Percentiles rank a stretch among this genome's conserved stretches.
These are phyloP conservation scores for Drosophila borborema DNA, from an alignment of 2,888 invertebrate genomes.

Conservation along the genomic window DNA sequence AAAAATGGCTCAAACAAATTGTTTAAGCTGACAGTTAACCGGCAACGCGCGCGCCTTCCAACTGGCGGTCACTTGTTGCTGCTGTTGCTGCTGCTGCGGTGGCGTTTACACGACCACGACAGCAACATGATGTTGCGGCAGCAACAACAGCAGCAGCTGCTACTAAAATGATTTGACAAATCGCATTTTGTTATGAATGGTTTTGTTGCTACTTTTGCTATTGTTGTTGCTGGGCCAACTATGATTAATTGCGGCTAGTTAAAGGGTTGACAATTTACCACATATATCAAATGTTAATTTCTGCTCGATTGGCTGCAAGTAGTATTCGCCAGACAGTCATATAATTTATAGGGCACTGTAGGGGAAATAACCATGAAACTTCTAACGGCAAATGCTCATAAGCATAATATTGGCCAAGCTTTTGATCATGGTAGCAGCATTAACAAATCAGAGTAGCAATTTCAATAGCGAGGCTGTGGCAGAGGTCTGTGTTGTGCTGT, in stretches of 20 bases:
- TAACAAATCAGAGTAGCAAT: conserved; percentile 67
- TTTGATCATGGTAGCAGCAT: conserved; percentile 14
- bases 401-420: conserved; percentile 49
- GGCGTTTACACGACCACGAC: conserved; percentile 54
- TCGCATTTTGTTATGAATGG: conserved; percentile 76
- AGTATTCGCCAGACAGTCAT: conserved; percentile 6
- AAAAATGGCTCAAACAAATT: conserved; percentile 80
- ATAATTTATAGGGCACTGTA: conserved; percentile 26
- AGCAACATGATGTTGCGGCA: conserved; percentile 36
- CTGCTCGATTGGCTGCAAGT: conserved; percentile 31
- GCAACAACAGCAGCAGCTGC: conserved; percentile 19
- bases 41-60: conserved; percentile 48
- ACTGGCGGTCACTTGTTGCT: conserved; percentile 67
- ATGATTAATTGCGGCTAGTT: conserved; percentile 73
- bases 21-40: conserved; percentile 79
- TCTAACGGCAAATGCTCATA: conserved; percentile 66
- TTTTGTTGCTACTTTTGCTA: conserved; percentile 38
- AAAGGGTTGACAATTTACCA: conserved; percentile 69
- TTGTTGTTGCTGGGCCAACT: conserved; percentile 34
- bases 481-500: conserved; percentile 4
- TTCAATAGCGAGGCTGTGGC: conserved; percentile 37
- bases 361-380: conserved; percentile 61
- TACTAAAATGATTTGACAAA: conserved; percentile 77
- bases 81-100: conserved; percentile 55
- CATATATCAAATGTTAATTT: conserved; percentile 62